A percentile compares a stretch with the other conserved stretches of the same genome.
phyloP scores from a whole-genome alignment of 2,113 vertebrate genomes.

The Prochilodus magdalenae region DNA sequence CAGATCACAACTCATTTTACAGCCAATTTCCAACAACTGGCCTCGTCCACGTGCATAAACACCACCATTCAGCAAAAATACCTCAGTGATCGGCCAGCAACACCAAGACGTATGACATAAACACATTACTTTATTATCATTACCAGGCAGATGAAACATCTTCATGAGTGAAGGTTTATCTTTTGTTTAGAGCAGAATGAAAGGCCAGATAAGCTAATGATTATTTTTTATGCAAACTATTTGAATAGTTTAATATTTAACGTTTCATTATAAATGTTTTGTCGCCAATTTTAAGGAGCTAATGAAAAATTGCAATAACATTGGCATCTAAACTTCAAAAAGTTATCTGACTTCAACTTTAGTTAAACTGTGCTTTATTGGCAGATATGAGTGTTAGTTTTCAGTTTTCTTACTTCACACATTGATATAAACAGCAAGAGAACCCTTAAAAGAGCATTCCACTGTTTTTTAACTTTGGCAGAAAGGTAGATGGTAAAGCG shows the following conservation, averaged over 20 bases:
- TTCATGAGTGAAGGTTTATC: background rate
- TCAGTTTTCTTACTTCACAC: no score
- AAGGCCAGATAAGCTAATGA: background rate
- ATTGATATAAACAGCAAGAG: no score
- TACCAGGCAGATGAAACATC: background rate
- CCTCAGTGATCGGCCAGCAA: background rate
- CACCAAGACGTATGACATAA: background rate
- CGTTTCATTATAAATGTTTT: no score
- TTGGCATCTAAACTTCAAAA: no score
- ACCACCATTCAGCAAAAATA: slow-evolving; percentile 11
- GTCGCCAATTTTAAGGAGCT: no score
- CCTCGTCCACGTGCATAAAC: slow-evolving; percentile 10
- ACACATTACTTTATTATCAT: background rate
- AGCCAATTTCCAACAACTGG: slow-evolving; percentile 5
- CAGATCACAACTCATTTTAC: slow-evolving; percentile 6
- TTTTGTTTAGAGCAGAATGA: background rate
- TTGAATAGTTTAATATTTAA: background rate
- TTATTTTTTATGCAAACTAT: background rate
- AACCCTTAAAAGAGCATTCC: no score
- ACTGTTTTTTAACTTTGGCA: no score
- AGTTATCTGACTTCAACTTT: no score
- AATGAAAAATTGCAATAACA: no score
- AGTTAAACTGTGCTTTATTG: no score
- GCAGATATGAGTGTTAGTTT: no score
- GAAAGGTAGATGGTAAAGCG: no score